phyloP scores from a whole-genome alignment of 2,888 invertebrate species.

The Idaea aversata region DNA sequence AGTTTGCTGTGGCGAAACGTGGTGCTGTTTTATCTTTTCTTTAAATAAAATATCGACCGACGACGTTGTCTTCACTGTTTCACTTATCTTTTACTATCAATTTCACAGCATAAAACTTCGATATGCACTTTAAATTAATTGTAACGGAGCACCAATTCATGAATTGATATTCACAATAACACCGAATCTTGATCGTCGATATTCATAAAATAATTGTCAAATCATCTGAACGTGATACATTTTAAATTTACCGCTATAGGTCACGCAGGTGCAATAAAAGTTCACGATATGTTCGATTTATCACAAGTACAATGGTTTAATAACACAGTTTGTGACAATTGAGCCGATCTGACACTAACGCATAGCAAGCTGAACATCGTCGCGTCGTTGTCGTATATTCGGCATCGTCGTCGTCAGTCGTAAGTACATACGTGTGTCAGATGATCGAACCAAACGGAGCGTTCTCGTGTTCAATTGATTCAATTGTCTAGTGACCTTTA shows the following conservation, averaged over 20 bases:
- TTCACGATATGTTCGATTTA: constrained; percentile 39
- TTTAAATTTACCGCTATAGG: constrained; percentile 40
- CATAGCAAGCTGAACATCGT: constrained; percentile 30
- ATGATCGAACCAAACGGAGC: constrained; percentile 21
- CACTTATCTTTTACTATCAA: constrained; percentile 25
- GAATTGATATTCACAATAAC: not conserved
- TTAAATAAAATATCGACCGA: constrained; percentile 24
- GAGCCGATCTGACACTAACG: constrained; percentile 39
- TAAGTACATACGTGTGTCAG: constrained; percentile 14
- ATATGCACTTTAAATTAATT: constrained; percentile 1
- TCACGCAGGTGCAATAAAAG: constrained; percentile 41
- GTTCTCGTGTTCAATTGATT: constrained; percentile 30
- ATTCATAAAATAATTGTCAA: not conserved
- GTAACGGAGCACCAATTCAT: constrained; percentile 5
- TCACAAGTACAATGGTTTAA: constrained; percentile 38
- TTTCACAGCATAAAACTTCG: constrained; percentile 7
- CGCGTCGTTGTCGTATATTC: not conserved
- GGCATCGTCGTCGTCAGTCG: too few relatives aligned
- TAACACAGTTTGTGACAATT: constrained; percentile 36
- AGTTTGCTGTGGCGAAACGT: constrained; percentile 77
- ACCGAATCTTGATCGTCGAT: not conserved
- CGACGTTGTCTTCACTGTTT: constrained; percentile 6
- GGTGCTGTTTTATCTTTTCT: constrained; percentile 54
- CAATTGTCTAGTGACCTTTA: constrained; percentile 53
- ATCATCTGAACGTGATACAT: constrained; percentile 2